These are phyloP conservation scores for Linurgus olivaceus DNA, from an alignment of 2,797 vertebrate genomes.

Conservation along the genomic window DNA sequence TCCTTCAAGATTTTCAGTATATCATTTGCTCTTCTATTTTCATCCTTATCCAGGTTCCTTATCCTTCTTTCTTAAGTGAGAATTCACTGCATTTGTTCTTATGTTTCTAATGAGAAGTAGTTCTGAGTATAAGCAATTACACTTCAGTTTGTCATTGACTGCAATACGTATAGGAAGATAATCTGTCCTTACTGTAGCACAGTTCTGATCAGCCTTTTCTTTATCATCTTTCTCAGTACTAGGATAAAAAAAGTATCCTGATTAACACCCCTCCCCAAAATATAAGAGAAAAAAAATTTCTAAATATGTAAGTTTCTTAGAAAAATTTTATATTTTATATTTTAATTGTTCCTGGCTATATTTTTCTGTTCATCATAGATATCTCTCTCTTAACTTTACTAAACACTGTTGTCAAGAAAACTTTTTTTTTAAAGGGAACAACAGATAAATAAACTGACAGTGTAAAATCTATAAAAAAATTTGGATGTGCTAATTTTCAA, in stretches of 20 bases:
- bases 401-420: not conserved
- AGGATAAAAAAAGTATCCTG: not conserved
- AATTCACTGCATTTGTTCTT: not conserved
- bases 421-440: not conserved
- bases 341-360: not conserved
- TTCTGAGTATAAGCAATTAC: not conserved
- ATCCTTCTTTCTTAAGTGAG: not conserved
- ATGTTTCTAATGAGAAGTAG: not conserved
- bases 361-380: not conserved
- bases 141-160: not conserved
- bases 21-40: not conserved
- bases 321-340: not conserved
- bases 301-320: not conserved
- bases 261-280: accelerated
- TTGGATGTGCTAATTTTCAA: not conserved
- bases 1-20: not conserved
- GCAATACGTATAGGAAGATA: not conserved
- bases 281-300: not conserved
- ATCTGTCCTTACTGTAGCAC: not conserved
- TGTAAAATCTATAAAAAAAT: not conserved
- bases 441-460: not conserved
- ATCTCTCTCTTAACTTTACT: not conserved
- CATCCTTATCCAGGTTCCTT: not conserved
- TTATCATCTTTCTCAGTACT: not conserved
- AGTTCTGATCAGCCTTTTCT: not conserved